Conservation (phyloP, 1,140 invertebrate species). For the Pachyrhynchus sulphureomaculatus region DNA sequence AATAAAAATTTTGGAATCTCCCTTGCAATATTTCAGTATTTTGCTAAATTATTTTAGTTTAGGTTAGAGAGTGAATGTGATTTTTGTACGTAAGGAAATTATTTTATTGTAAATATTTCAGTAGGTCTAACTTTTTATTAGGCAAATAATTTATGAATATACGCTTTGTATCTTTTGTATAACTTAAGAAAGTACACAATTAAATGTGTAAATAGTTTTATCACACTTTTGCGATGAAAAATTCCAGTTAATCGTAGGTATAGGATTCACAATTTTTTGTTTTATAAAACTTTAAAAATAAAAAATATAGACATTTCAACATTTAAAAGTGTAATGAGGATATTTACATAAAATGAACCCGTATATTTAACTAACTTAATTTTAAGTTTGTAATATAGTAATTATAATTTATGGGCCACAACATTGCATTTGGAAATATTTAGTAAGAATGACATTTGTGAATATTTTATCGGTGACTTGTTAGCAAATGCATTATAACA, state of each 20-base stretch:
- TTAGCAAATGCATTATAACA: constrained; percentile 40
- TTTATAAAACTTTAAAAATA: too few relatives aligned
- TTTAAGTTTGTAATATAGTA: constrained; percentile 36
- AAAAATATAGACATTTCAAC: too few relatives aligned
- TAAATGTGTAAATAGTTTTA: constrained; percentile 16
- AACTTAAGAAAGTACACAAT: neutral
- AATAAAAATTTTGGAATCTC: constrained; percentile 39
- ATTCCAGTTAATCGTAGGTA: too few relatives aligned
- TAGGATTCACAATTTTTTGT: too few relatives aligned
- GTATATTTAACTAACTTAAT: constrained; percentile 33
- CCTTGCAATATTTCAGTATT: constrained; percentile 48
- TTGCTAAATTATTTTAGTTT: constrained; percentile 43
- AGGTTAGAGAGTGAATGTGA: constrained; percentile 41
- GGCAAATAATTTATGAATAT: constrained; percentile 30
- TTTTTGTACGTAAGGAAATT: constrained; percentile 25
- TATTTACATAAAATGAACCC: neutral
- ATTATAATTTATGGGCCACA: constrained; percentile 33
- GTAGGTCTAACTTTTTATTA: neutral
- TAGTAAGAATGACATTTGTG: constrained; percentile 24
- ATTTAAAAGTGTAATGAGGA: neutral
- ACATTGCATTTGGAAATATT: constrained; percentile 42
- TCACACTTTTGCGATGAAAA: constrained; percentile 10
- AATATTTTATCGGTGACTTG: constrained; percentile 24
- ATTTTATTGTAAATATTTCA: constrained; percentile 28
- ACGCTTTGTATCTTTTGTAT: constrained; percentile 36